These are phyloP conservation scores for Apodemia duryi DNA, from an alignment of 2,888 invertebrate species.

Conservation along the genomic window DNA sequence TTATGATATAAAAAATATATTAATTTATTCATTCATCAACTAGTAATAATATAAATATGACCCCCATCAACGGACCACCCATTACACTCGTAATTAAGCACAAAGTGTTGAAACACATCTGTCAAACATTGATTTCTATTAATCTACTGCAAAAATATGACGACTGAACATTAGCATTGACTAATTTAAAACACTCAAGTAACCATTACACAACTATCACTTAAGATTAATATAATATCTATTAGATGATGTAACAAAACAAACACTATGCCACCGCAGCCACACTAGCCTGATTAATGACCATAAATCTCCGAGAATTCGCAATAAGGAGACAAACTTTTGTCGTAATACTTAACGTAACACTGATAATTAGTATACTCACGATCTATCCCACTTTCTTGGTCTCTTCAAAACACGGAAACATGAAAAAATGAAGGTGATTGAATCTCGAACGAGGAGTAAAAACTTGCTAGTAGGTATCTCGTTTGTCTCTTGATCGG, in stretches of 20 bases:
- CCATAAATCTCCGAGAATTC: constrained; percentile 61
- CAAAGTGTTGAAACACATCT: constrained; percentile 6
- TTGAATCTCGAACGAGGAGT: too few species aligned
- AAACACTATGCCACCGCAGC: constrained; percentile 48
- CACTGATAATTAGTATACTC: constrained; percentile 68
- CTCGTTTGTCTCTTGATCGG: too few species aligned
- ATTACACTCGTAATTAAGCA: not conserved
- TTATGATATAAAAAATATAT: too few species aligned
- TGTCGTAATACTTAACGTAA: constrained; percentile 65
- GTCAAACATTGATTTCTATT: constrained; percentile 8
- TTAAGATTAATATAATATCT: constrained; percentile 56
- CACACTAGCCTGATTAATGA: constrained; percentile 53
- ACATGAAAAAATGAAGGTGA: constrained; percentile 16
- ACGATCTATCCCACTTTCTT: constrained; percentile 70
- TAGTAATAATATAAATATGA: too few species aligned
- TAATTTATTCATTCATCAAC: too few species aligned
- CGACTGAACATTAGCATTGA: constrained; percentile 36
- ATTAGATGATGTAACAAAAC: constrained; percentile 56
- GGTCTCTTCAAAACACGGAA: constrained; percentile 43
- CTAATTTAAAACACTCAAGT: constrained; percentile 58
- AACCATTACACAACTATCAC: constrained; percentile 54
- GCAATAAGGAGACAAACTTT: constrained; percentile 62
- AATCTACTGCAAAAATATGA: constrained; percentile 10
- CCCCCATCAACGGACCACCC: constrained; percentile 1
- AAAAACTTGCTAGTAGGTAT: too few species aligned